Conservation (phyloP, 2,888 invertebrate genomes). For the Limenitis camilla region DNA sequence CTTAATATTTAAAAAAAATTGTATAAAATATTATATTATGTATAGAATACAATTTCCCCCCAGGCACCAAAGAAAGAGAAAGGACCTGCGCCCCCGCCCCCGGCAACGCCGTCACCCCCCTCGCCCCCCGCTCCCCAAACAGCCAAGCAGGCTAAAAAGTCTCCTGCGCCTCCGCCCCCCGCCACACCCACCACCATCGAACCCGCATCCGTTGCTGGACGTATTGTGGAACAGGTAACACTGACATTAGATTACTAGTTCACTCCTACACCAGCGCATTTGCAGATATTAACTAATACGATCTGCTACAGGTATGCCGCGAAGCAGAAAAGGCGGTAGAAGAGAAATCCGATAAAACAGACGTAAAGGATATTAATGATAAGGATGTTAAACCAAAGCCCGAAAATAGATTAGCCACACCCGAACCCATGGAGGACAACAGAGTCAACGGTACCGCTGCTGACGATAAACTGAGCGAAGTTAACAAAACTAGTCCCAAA, state of each 20-base stretch:
- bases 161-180: slow-evolving; percentile 26
- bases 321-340: slow-evolving; percentile 66
- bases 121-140: slow-evolving; percentile 55
- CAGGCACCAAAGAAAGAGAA: slow-evolving; percentile 86
- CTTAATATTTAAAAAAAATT: background rate
- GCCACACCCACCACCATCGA: slow-evolving; percentile 33
- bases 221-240: slow-evolving; percentile 51
- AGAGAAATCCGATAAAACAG: slow-evolving; percentile 39
- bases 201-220: slow-evolving; percentile 46
- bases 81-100: slow-evolving; percentile 86
- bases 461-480: slow-evolving; percentile 31
- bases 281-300: background rate
- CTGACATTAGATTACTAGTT: background rate
- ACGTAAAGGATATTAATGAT: slow-evolving; percentile 30
- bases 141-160: too few relatives aligned
- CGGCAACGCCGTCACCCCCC: slow-evolving; percentile 55
- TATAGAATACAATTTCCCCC: too few relatives aligned
- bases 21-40: background rate
- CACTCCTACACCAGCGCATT: background rate
- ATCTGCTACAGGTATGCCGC: slow-evolving; percentile 49
- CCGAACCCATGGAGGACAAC: slow-evolving; percentile 24
- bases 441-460: slow-evolving; percentile 23
- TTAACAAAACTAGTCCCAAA: slow-evolving; percentile 24
- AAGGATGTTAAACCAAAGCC: slow-evolving; percentile 36
- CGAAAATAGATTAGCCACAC: slow-evolving; percentile 27